Percentiles rank a stretch among this genome's conserved stretches.
These are phyloP conservation scores for Esox masquinongy DNA, from an alignment of 2,797 vertebrate genomes.

Conservation along the genomic window DNA sequence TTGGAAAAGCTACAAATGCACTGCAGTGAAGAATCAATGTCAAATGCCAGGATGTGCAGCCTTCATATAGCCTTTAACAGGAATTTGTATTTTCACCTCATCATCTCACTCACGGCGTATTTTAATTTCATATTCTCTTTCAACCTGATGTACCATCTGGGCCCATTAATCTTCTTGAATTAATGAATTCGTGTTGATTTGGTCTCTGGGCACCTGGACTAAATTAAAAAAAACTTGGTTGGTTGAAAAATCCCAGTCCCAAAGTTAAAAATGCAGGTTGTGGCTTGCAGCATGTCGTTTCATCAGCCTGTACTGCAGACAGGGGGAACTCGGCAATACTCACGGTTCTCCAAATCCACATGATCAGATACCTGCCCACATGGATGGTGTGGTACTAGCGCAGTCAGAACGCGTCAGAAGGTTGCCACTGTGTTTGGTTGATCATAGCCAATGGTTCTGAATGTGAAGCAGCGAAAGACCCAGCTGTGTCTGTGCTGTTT, in stretches of 20 bases:
- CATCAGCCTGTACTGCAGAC: not conserved
- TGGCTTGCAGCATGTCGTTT: not conserved
- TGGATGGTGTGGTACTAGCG: too few species aligned
- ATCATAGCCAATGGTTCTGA: too few species aligned
- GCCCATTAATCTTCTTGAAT: not conserved
- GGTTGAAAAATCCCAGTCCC: not conserved
- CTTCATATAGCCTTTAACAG: not conserved
- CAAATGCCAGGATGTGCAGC: not conserved
- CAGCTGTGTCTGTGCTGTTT: too few species aligned
- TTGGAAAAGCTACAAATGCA: not conserved
- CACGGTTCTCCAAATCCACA: not conserved
- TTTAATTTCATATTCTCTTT: slow-evolving; percentile 1
- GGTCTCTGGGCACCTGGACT: slow-evolving; percentile 1
- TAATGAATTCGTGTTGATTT: not conserved
- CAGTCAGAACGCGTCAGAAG: too few species aligned
- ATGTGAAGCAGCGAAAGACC: too few species aligned
- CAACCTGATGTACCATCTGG: not conserved
- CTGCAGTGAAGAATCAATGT: not conserved
- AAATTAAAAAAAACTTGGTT: not conserved
- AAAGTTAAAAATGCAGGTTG: not conserved
- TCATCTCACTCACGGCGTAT: not conserved
- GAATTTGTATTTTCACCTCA: not conserved
- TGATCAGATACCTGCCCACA: too few species aligned
- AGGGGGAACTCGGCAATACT: not conserved
- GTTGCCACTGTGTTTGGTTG: too few species aligned